Evolutionary conservation across 2,888 invertebrate genomes (phyloP).

Genomic region (Micoletzkya japonica): DNA sequence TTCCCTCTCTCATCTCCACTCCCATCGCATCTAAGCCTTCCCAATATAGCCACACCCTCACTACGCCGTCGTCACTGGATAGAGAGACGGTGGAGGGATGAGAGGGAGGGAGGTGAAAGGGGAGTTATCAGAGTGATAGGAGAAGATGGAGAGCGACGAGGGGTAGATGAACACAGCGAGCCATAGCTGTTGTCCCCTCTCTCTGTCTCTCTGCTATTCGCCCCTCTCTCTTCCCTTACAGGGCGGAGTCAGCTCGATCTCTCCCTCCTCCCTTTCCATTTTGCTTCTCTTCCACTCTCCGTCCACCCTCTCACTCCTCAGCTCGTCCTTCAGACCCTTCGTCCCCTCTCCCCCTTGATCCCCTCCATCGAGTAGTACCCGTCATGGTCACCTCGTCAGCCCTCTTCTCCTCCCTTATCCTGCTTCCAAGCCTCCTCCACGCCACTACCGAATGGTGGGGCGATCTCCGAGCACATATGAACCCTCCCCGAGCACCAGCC

Average conservation of each 20-base stretch:
- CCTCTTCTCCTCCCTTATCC: conserved; percentile 6
- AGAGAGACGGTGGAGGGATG: no score
- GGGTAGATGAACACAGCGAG: no score
- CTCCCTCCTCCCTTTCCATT: background rate
- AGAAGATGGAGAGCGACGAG: background rate
- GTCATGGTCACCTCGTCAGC: conserved; percentile 4
- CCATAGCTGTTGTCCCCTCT: background rate
- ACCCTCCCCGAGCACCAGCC: conserved; percentile 53
- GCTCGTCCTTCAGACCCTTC: conserved; percentile 20
- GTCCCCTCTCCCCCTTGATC: background rate
- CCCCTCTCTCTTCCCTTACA: background rate
- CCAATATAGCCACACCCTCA: no score
- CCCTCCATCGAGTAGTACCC: background rate
- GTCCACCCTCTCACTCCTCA: conserved; percentile 19
- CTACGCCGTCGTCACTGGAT: no score
- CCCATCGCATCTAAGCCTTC: no score
- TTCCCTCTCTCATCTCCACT: no score
- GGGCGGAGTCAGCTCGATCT: background rate
- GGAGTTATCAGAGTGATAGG: no score
- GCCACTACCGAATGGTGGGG: conserved; percentile 63
- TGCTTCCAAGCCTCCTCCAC: conserved; percentile 24
- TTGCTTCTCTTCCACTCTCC: conserved; percentile 5
- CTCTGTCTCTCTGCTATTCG: background rate
- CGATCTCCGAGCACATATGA: conserved; percentile 59
- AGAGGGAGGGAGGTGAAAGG: no score